phyloP scores from a whole-genome alignment of 2,797 vertebrate species.

The Diplodus puntazzo region DNA sequence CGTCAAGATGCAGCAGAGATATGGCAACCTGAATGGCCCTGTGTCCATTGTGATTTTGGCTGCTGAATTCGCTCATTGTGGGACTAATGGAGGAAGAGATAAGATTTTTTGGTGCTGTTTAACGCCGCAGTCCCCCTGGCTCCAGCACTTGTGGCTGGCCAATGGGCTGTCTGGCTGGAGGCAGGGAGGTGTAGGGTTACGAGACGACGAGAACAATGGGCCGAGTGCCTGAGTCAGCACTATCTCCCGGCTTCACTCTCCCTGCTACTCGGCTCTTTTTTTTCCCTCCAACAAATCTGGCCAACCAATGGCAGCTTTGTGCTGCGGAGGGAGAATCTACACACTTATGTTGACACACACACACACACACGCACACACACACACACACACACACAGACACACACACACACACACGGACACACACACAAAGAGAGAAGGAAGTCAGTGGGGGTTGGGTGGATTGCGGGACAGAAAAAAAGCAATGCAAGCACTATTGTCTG shows the following conservation, averaged over 20 bases:
- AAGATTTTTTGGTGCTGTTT: constrained; percentile 76
- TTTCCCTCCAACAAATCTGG: constrained; percentile 71
- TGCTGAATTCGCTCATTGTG: constrained; percentile 77
- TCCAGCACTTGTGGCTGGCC: constrained; percentile 75
- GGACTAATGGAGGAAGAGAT: constrained; percentile 79
- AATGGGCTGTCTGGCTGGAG: constrained; percentile 72
- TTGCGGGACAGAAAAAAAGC: constrained; percentile 37
- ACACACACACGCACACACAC: constrained; percentile 21
- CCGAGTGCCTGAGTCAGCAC: constrained; percentile 84
- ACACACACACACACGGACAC: constrained; percentile 11
- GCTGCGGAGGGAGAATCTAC: constrained; percentile 64
- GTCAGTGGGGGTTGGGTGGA: constrained; percentile 78
- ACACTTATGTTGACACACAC: constrained; percentile 44
- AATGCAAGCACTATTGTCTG: constrained; percentile 56
- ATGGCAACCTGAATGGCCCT: constrained; percentile 59
- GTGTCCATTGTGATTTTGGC: constrained; percentile 68
- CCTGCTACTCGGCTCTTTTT: constrained; percentile 56
- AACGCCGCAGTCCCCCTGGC: constrained; percentile 77
- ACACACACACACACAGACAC: constrained; percentile 28
- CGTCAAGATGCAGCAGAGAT: constrained; percentile 60
- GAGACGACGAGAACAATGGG: constrained; percentile 79
- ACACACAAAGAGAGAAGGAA: constrained; percentile 51
- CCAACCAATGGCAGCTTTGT: constrained; percentile 73
- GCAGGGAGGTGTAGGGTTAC: constrained; percentile 81
- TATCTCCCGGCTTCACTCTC: constrained; percentile 67